A percentile compares a stretch with the other conserved stretches of the same genome.
Conservation (phyloP, 2,888 invertebrate species). For the Dynastes tityus region DNA sequence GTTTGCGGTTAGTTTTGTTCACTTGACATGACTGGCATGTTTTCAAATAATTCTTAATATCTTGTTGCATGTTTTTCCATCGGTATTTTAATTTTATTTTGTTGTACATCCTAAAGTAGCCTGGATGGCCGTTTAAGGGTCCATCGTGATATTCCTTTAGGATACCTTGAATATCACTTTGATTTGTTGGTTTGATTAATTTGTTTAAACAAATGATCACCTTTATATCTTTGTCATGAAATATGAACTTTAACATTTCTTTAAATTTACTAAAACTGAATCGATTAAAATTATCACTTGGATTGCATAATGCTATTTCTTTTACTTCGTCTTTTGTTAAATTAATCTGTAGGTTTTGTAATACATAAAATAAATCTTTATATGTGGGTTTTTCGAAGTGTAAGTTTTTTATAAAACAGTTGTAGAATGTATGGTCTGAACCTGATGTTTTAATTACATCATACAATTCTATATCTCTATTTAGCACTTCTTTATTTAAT, state of each 20-base stretch:
- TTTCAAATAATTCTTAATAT: constrained; percentile 52
- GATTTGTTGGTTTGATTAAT: constrained; percentile 4
- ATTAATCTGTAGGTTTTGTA: background rate
- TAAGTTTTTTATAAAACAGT: background rate
- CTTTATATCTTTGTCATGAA: background rate
- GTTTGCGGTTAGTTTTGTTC: constrained; percentile 57
- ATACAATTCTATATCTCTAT: background rate
- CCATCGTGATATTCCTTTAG: constrained; percentile 44
- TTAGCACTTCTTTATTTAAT: background rate
- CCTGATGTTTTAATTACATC: background rate
- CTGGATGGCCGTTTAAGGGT: constrained; percentile 43
- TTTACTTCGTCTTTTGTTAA: background rate
- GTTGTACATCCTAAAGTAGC: constrained; percentile 39
- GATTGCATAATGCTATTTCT: constrained; percentile 1
- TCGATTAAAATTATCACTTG: constrained; percentile 1
- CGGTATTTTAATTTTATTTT: constrained; percentile 53
- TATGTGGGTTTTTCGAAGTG: constrained; percentile 3
- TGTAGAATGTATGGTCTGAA: background rate
- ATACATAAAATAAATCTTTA: background rate
- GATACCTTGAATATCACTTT: constrained; percentile 8
- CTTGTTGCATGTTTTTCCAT: constrained; percentile 52
- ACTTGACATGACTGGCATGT: constrained; percentile 57
- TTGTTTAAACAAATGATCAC: constrained; percentile 3
- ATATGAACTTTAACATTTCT: constrained; percentile 32
- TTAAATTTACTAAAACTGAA: constrained; percentile 13